phyloP scores from a whole-genome alignment of 2,113 vertebrate species.

The Thalassarche chlororhynchos region DNA sequence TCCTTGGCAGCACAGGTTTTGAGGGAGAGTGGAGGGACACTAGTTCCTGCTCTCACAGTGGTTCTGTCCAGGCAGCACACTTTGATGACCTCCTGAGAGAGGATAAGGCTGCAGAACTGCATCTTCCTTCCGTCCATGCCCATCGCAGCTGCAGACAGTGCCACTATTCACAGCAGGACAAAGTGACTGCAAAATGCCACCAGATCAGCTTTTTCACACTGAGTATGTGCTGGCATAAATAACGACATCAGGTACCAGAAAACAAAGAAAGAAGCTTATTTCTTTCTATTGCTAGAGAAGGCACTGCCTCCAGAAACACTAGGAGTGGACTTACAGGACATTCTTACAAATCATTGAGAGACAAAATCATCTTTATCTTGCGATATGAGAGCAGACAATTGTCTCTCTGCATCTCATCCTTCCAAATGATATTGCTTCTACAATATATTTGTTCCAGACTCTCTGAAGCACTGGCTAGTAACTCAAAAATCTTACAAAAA shows the following conservation, averaged over 20 bases:
- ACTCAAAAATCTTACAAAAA: conserved; percentile 7
- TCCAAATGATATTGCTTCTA: not conserved
- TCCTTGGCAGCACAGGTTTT: not conserved
- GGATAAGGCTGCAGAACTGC: not conserved
- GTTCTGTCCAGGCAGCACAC: not conserved
- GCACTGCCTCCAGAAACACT: not conserved
- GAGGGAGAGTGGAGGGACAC: not conserved
- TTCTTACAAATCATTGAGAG: not conserved
- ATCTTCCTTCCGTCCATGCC: not conserved
- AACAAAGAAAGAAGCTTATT: not conserved
- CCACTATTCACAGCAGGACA: not conserved
- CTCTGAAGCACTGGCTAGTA: not conserved
- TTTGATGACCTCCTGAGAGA: not conserved
- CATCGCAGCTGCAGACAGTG: not conserved
- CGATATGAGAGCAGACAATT: conserved; percentile 22
- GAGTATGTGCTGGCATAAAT: not conserved
- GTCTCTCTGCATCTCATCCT: not conserved
- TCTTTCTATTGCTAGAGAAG: not conserved
- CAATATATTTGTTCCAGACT: not conserved
- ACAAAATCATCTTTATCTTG: conserved; percentile 37
- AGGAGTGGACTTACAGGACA: not conserved
- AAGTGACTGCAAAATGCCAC: not conserved
- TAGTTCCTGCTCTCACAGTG: not conserved
- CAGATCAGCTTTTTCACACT: not conserved
- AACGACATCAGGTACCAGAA: not conserved